A percentile compares a stretch with the other conserved stretches of the same genome.
Evolutionary conservation across 2,888 invertebrate genomes (phyloP).

Genomic region (Vanessa cardui): DNA sequence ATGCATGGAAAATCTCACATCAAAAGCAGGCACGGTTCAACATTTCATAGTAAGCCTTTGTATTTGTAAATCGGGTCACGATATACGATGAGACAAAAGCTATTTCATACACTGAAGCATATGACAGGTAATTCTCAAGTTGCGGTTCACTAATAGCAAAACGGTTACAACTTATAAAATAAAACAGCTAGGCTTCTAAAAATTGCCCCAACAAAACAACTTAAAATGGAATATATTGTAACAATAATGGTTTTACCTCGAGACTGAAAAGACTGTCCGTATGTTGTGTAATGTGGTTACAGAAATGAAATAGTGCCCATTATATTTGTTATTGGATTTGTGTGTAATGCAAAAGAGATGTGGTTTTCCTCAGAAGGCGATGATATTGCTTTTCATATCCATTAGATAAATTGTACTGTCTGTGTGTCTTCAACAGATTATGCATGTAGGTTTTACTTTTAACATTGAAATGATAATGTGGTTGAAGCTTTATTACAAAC

Average conservation of each 20-base stretch:
- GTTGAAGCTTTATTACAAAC: slow-evolving; percentile 5
- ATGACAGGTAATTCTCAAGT: slow-evolving; percentile 30
- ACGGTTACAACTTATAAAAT: slow-evolving; percentile 3
- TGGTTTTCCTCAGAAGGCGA: slow-evolving; percentile 3
- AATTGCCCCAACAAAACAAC: neutral
- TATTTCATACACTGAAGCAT: slow-evolving; percentile 33
- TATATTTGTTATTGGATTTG: slow-evolving; percentile 10
- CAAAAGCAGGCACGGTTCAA: slow-evolving; percentile 29
- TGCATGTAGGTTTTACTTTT: neutral
- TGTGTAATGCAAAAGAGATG: slow-evolving; percentile 1
- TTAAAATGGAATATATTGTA: neutral
- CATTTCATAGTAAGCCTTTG: slow-evolving; percentile 33
- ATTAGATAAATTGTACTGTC: slow-evolving; percentile 13
- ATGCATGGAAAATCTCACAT: slow-evolving; percentile 28
- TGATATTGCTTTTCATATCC: slow-evolving; percentile 14
- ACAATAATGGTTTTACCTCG: neutral
- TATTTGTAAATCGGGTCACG: slow-evolving; percentile 39
- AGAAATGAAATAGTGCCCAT: slow-evolving; percentile 9
- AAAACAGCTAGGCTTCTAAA: neutral
- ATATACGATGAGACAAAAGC: slow-evolving; percentile 36
- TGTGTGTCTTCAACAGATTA: slow-evolving; percentile 12
- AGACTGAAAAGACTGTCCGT: slow-evolving; percentile 1
- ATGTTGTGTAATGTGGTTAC: slow-evolving; percentile 3
- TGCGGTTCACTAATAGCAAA: slow-evolving; percentile 16
- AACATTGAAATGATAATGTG: slow-evolving; percentile 17